These are phyloP conservation scores for Gephyroberyx darwinii DNA, from an alignment of 2,797 vertebrate species.

Conservation along the genomic window DNA sequence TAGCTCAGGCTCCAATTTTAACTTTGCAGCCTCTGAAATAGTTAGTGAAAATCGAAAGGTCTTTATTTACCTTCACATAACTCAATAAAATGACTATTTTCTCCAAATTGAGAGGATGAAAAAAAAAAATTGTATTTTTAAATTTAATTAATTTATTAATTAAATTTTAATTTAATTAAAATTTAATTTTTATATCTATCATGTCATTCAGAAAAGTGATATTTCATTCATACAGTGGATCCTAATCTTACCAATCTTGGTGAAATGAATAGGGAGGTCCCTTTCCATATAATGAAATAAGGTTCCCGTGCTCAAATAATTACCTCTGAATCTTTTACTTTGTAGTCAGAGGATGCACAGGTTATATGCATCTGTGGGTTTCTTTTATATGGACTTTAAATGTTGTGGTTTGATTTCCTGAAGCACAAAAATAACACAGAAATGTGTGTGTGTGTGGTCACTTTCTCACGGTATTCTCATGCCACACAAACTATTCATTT, in stretches of 20 bases:
- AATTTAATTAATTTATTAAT: too few species aligned
- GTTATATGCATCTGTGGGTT: neutral
- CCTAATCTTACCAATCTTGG: neutral
- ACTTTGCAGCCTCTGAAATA: neutral
- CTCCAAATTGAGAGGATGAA: neutral
- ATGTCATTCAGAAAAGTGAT: neutral
- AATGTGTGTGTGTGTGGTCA: constrained; percentile 15
- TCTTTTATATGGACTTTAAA: neutral
- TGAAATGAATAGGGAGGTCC: neutral
- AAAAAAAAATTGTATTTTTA: too few species aligned
- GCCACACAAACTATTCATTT: constrained; percentile 35
- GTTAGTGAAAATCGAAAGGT: neutral
- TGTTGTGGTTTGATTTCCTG: neutral
- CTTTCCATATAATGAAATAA: neutral
- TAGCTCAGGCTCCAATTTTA: too few species aligned
- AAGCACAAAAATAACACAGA: neutral
- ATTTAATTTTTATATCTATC: too few species aligned
- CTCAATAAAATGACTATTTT: constrained; percentile 4
- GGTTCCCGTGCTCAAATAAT: too few species aligned
- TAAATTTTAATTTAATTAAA: too few species aligned
- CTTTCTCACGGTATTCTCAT: constrained; percentile 17
- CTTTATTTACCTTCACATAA: neutral
- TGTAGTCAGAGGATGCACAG: neutral
- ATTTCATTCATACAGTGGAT: neutral
- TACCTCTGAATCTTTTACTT: neutral